These are phyloP conservation scores for Itoplectis maculator DNA, from an alignment of 2,888 invertebrate genomes.

Conservation along the genomic window DNA sequence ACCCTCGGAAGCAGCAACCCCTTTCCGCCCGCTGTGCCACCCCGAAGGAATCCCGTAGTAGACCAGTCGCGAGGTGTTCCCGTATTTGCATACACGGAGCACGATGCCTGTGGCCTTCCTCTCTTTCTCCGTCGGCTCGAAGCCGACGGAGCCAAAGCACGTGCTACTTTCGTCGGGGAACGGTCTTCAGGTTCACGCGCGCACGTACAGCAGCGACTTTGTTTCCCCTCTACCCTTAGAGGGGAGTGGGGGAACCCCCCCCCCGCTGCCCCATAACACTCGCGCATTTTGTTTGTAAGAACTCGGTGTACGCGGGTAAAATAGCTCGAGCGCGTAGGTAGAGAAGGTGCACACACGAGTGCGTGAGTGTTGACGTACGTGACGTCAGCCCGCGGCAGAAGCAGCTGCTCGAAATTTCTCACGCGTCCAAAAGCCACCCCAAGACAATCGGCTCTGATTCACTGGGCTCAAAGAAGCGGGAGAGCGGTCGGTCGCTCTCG, in stretches of 20 bases:
- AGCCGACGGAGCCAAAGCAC: no score
- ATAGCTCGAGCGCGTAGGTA: constrained; percentile 1
- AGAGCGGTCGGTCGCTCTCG: constrained; percentile 42
- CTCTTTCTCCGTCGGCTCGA: constrained; percentile 32
- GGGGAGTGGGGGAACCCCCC: no score
- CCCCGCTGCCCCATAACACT: no score
- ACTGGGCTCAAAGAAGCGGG: constrained; percentile 57
- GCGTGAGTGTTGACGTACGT: constrained; percentile 68
- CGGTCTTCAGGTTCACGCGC: constrained; percentile 42
- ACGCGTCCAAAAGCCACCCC: constrained; percentile 83
- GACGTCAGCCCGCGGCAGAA: constrained; percentile 64
- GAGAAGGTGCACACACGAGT: constrained; percentile 56
- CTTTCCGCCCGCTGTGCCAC: constrained; percentile 65
- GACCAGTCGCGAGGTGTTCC: constrained; percentile 63
- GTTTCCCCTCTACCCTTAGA: no score
- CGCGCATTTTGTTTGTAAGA: constrained; percentile 28
- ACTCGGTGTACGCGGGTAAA: neutral
- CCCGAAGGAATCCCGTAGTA: constrained; percentile 58
- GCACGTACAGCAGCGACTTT: constrained; percentile 33
- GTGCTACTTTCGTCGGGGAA: constrained; percentile 60
- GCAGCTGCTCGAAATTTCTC: constrained; percentile 83
- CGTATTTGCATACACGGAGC: constrained; percentile 68
- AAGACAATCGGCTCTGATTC: constrained; percentile 83
- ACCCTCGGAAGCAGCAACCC: constrained; percentile 45
- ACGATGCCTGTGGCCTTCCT: constrained; percentile 60